Evolutionary conservation across 2,113 vertebrate genomes (phyloP), one percentile per base, ranked within the genome.

Genomic region (Neomonachus schauinslandi): DNA sequence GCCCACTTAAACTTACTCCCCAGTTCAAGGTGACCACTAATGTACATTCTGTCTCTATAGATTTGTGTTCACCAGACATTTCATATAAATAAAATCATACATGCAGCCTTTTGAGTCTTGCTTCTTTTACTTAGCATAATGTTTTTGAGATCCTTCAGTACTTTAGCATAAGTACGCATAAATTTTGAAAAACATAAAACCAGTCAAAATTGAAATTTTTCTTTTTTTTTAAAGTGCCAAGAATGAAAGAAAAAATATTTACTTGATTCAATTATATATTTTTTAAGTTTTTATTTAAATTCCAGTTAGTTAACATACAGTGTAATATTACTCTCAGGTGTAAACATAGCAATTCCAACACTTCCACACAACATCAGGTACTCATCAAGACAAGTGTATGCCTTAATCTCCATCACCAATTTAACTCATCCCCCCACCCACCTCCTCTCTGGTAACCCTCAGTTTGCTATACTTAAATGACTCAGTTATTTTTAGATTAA

Each of bases 161-260:
- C 71, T 76, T 46, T 46, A 76, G 10, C 1, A 22, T 28, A 94
- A 77, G 11, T 51, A 69, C 36, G 14, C 46, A 87, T 82, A 87
- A 53, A 15, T 85, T 93, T 95, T 69, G 7, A 18, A 82, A 77
- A 77, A 46, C 4, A 55, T 57, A 61, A 46, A 88, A 71, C 91
- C 31, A 57, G 4, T 81, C 7, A 55, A 63, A 5, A 82, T 69
- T 88, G 15, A 74, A 82, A 53, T 57, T 42, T 36, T 77, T 89
- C 82, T 74, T 74, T 36, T 74, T 59, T 91, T 18, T 46, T 91
- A 39, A 91, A 69, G 31, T 61, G 19, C 13, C 22, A 36, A 26
- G 11, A 81, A 91, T 36, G 31, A 28, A 87, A 85, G 16, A 1
- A 18, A 19, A 71, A 76, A 77, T 61, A 76, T 61, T 89, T 85